Percentiles rank a stretch among this genome's conserved stretches.
Conservation (phyloP, 2,888 invertebrate genomes). For the Drosophila eohydei region DNA sequence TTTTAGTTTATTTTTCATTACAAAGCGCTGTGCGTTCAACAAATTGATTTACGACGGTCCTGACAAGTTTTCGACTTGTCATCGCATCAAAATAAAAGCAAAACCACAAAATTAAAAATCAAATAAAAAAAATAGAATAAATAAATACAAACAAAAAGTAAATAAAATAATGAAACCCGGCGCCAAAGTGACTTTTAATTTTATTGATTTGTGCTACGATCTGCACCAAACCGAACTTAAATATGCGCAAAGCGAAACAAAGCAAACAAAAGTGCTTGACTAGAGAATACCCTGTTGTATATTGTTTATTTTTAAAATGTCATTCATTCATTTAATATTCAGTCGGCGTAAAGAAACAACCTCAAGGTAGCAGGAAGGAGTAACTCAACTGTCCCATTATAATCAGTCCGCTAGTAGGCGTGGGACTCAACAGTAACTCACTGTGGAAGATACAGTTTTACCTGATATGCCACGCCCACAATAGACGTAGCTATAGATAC, state of each 20-base stretch:
- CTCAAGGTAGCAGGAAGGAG: no score
- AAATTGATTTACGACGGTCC: constrained; percentile 43
- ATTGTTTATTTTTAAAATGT: no score
- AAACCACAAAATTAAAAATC: constrained; percentile 2
- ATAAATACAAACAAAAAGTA: not conserved
- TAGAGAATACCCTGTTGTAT: not conserved
- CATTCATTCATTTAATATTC: no score
- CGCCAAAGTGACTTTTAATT: constrained; percentile 31
- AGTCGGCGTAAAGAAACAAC: no score
- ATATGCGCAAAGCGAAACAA: constrained; percentile 21
- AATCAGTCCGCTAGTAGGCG: no score
- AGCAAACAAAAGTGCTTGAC: not conserved
- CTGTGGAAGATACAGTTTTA: no score
- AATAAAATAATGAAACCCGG: constrained; percentile 27
- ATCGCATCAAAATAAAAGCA: constrained; percentile 9
- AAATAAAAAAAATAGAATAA: not conserved
- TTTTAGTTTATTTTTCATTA: constrained; percentile 12
- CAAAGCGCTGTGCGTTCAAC: constrained; percentile 23
- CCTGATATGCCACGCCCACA: no score
- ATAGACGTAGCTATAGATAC: no score
- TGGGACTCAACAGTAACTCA: no score
- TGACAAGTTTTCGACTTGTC: constrained; percentile 38
- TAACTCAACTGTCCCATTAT: no score
- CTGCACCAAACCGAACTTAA: constrained; percentile 20
- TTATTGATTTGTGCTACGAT: constrained; percentile 48